Evolutionary conservation across 2,797 vertebrate genomes (phyloP).

Genomic region (Falco naumanni): DNA sequence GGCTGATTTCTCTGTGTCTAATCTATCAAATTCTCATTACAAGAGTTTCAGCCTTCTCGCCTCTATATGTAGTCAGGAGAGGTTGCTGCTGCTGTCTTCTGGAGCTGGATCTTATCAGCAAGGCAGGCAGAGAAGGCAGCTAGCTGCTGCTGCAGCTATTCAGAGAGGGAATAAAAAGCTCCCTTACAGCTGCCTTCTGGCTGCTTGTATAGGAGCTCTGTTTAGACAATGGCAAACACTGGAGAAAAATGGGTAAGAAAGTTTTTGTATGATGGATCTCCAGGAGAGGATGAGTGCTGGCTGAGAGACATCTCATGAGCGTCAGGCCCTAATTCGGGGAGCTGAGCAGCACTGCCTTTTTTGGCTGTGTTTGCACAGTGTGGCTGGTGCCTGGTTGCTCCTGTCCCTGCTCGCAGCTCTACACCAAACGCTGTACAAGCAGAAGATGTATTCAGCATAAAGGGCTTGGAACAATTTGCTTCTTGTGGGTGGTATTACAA

Average conservation of each 20-base stretch:
- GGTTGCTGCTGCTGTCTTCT: conserved; percentile 2
- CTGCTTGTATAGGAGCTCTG: neutral
- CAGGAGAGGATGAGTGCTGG: neutral
- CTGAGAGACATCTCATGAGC: neutral
- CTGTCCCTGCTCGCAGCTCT: neutral
- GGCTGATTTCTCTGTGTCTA: neutral
- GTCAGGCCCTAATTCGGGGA: neutral
- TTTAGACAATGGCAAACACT: neutral
- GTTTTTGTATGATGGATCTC: neutral
- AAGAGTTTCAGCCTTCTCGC: neutral
- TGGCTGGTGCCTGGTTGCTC: neutral
- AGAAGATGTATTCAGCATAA: neutral
- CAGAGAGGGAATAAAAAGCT: neutral
- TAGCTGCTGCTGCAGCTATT: neutral
- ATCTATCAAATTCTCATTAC: conserved; percentile 64
- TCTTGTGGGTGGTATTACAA: neutral
- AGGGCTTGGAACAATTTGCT: neutral
- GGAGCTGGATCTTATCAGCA: neutral
- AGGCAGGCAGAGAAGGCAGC: neutral
- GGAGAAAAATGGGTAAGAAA: neutral
- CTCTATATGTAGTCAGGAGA: neutral
- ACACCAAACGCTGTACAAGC: too few species aligned
- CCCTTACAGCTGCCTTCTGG: neutral
- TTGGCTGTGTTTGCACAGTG: neutral
- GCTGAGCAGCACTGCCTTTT: neutral